Conservation (phyloP, 2,888 invertebrate genomes). For the Microdon myrmicae region DNA sequence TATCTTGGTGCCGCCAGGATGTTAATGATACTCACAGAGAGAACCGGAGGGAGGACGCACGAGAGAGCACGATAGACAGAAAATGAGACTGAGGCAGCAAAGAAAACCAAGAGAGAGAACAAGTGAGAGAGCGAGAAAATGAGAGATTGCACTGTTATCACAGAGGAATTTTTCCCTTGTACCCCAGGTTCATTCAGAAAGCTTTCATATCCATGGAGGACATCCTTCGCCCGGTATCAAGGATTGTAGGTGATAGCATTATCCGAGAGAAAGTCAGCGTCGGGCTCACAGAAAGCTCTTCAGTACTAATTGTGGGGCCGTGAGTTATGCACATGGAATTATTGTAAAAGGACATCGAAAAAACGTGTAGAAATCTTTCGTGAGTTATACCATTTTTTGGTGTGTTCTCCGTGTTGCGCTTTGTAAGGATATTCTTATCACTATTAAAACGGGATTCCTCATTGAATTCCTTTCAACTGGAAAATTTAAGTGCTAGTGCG, state of each 20-base stretch:
- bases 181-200: conserved; percentile 18
- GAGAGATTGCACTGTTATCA: conserved; percentile 32
- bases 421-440: conserved; percentile 29
- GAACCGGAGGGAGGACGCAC: not conserved
- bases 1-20: conserved; percentile 3
- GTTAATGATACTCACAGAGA: not conserved
- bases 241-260: conserved; percentile 42
- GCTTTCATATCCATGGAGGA: no score
- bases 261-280: conserved; percentile 29
- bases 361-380: conserved; percentile 6
- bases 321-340: conserved; percentile 46
- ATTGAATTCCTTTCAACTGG: no score
- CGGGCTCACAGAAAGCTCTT: conserved; percentile 47
- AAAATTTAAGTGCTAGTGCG: conserved; percentile 16
- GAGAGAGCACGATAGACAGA: not conserved
- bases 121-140: conserved; percentile 4
- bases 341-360: conserved; percentile 6
- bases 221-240: conserved; percentile 33
- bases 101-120: conserved; percentile 1
- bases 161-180: conserved; percentile 31
- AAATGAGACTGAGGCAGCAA: not conserved
- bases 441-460: no score
- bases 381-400: conserved; percentile 15
- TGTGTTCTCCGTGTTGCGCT: conserved; percentile 26
- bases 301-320: conserved; percentile 48